Conservation (phyloP, 2,888 invertebrate genomes). For the Ischnura elegans region DNA sequence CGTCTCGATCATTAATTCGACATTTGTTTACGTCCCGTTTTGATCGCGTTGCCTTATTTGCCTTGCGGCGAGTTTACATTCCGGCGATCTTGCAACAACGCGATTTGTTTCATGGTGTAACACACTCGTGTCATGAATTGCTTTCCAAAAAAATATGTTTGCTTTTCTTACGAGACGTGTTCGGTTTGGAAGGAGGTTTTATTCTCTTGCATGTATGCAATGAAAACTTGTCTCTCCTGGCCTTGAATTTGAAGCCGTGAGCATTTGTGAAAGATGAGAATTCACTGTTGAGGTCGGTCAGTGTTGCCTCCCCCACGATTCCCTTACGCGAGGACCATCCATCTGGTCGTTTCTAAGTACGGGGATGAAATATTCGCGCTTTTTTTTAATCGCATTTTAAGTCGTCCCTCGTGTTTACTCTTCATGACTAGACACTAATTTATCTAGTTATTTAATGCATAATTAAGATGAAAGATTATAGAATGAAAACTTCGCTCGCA, state of each 20-base stretch:
- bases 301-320: background rate
- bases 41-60: background rate
- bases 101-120: background rate
- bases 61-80: background rate
- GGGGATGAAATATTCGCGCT: background rate
- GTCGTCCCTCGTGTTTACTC: background rate
- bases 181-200: background rate
- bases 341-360: background rate
- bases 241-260: background rate
- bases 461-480: too few relatives aligned
- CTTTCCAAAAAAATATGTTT: background rate
- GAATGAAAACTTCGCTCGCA: too few relatives aligned
- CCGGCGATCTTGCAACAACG: constrained; percentile 30
- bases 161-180: background rate
- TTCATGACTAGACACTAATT: too few relatives aligned
- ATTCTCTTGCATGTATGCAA: background rate
- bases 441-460: too few relatives aligned
- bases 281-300: constrained; percentile 32
- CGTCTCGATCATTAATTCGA: background rate
- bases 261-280: constrained; percentile 10
- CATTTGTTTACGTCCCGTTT: background rate
- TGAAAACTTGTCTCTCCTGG: background rate
- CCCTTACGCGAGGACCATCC: background rate
- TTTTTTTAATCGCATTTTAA: background rate
- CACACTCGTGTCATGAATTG: background rate